Conservation (phyloP, 2,113 vertebrate species). For the Lutjanus erythropterus region DNA sequence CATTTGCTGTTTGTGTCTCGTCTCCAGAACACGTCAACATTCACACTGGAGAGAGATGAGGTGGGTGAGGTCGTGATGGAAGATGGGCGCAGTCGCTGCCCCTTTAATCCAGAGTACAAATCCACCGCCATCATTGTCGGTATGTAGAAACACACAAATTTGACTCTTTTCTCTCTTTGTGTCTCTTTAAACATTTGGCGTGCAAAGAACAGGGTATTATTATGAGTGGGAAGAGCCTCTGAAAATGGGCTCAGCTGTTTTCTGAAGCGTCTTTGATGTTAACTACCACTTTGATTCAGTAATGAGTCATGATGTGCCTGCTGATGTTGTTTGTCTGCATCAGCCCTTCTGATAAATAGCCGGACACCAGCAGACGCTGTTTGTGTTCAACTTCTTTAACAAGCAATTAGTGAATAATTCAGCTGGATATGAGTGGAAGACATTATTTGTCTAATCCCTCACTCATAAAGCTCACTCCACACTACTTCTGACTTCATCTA, state of each 20-base stretch:
- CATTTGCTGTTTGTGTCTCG: constrained; percentile 46
- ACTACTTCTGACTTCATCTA: constrained; percentile 1
- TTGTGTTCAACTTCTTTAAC: constrained; percentile 62
- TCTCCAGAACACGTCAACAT: constrained; percentile 87
- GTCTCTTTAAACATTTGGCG: background rate
- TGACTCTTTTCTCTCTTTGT: background rate
- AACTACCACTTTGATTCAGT: constrained; percentile 49
- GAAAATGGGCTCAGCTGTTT: constrained; percentile 28
- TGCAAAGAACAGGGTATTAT: constrained; percentile 2
- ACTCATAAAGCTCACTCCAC: constrained; percentile 6
- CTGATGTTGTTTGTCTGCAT: constrained; percentile 52
- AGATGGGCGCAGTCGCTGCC: constrained; percentile 94
- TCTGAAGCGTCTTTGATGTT: constrained; percentile 32
- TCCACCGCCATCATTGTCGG: constrained; percentile 96
- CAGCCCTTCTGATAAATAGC: constrained; percentile 50
- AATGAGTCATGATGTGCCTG: constrained; percentile 57
- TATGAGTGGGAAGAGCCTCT: constrained; percentile 17
- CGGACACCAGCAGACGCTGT: constrained; percentile 39
- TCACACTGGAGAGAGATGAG: constrained; percentile 87
- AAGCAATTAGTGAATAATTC: constrained; percentile 67
- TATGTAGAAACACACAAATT: constrained; percentile 73
- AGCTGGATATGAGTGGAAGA: constrained; percentile 39
- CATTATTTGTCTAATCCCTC: constrained; percentile 38
- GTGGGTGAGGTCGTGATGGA: constrained; percentile 87
- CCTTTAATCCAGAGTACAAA: constrained; percentile 95